phyloP scores from a whole-genome alignment of 2,797 vertebrate genomes.

The Antennarius maculatus region DNA sequence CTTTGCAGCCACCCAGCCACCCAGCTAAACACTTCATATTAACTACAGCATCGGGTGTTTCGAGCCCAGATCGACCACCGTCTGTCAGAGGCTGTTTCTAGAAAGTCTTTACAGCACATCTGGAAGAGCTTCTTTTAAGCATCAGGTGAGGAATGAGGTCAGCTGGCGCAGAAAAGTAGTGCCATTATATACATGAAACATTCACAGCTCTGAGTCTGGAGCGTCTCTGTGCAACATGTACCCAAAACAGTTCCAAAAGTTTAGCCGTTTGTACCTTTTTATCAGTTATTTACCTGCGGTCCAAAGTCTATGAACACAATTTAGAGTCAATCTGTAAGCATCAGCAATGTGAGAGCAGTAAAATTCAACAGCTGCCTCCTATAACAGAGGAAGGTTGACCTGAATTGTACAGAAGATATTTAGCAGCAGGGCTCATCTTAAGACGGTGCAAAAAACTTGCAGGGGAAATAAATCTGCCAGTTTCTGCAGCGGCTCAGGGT shows the following conservation, averaged over 20 bases:
- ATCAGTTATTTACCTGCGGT: constrained; percentile 6
- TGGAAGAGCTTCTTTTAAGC: constrained; percentile 44
- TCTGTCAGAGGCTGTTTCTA: constrained; percentile 35
- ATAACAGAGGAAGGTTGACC: constrained; percentile 22
- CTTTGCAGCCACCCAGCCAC: constrained; percentile 39
- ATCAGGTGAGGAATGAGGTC: constrained; percentile 48
- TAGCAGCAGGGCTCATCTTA: constrained; percentile 14
- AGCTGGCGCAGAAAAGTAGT: constrained; percentile 31
- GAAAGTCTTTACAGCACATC: constrained; percentile 42
- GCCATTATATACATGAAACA: constrained; percentile 25
- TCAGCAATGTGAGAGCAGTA: background rate
- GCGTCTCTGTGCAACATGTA: constrained; percentile 8
- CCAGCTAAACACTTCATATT: constrained; percentile 43
- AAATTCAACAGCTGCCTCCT: constrained; percentile 7
- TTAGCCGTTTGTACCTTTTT: constrained; percentile 3
- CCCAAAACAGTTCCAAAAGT: background rate
- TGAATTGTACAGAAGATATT: constrained; percentile 31
- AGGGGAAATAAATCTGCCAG: constrained; percentile 28
- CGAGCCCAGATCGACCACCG: constrained; percentile 20
- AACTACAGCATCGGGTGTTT: constrained; percentile 21
- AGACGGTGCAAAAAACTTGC: constrained; percentile 37
- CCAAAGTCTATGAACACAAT: background rate
- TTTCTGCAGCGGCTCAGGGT: constrained; percentile 22
- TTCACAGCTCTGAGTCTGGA: constrained; percentile 6
- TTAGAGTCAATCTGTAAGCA: background rate